Evolutionary conservation across 2,797 vertebrate genomes (phyloP).

Genomic region (Iguana delicatissima): DNA sequence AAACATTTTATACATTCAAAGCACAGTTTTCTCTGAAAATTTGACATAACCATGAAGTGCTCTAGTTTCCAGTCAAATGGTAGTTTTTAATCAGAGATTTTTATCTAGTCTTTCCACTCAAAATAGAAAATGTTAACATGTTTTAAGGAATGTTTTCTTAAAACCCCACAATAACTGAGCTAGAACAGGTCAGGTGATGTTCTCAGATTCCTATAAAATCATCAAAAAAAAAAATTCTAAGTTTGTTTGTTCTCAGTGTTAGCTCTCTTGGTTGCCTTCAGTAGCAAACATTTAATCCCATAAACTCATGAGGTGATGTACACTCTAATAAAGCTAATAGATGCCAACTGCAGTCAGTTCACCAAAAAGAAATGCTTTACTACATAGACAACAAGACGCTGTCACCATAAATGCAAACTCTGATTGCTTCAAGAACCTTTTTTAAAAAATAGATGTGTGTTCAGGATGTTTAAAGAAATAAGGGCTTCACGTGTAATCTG

Average conservation of each 20-base stretch:
- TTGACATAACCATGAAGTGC: too few relatives aligned
- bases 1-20: too few relatives aligned
- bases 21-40: too few relatives aligned
- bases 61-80: too few relatives aligned
- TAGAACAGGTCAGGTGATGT: too few relatives aligned
- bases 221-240: not conserved
- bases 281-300: constrained; percentile 3
- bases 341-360: not conserved
- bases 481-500: not conserved
- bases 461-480: not conserved
- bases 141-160: too few relatives aligned
- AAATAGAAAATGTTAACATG: too few relatives aligned
- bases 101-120: too few relatives aligned
- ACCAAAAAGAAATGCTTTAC: not conserved
- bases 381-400: not conserved
- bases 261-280: not conserved
- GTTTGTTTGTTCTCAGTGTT: not conserved
- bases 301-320: not conserved
- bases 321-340: not conserved
- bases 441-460: not conserved
- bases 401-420: not conserved
- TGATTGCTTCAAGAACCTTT: not conserved
- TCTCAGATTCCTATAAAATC: too few relatives aligned
- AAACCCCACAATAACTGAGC: too few relatives aligned
- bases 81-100: too few relatives aligned